phyloP scores from a whole-genome alignment of 2,797 vertebrate genomes.

The Melanotaenia boesemani region DNA sequence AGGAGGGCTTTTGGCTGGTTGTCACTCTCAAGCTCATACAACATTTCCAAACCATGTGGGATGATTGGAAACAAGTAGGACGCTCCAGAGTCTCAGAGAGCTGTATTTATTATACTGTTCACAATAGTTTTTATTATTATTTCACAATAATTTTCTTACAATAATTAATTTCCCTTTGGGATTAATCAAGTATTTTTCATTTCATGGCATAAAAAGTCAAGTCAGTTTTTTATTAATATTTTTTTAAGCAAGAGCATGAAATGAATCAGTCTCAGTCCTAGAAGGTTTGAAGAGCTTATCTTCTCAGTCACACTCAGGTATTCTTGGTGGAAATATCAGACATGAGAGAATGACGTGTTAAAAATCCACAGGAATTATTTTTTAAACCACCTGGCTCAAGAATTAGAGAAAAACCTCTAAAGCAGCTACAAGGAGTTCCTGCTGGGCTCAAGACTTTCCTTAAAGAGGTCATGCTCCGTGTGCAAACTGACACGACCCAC shows the following conservation, averaged over 20 bases:
- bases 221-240: background rate
- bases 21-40: background rate
- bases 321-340: constrained; percentile 23
- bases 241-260: background rate
- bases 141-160: too few relatives aligned
- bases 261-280: constrained; percentile 22
- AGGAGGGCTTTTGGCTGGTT: background rate
- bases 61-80: constrained; percentile 20
- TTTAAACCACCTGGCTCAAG: constrained; percentile 28
- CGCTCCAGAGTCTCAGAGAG: background rate
- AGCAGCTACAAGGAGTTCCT: constrained; percentile 25
- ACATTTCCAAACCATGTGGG: constrained; percentile 11
- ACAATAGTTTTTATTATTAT: too few relatives aligned
- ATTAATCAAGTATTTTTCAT: too few relatives aligned
- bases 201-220: constrained; percentile 2
- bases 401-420: constrained; percentile 29
- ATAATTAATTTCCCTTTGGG: too few relatives aligned
- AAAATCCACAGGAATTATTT: constrained; percentile 49
- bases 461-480: constrained; percentile 18
- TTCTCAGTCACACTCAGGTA: constrained; percentile 21
- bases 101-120: too few relatives aligned
- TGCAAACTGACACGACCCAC: constrained; percentile 50
- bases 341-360: constrained; percentile 25
- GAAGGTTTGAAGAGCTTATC: constrained; percentile 30
- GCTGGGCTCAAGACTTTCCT: constrained; percentile 46